A percentile compares a stretch with the other conserved stretches of the same genome.
These are phyloP conservation scores for Pammene fasciana DNA, from an alignment of 2,888 invertebrate species.

Conservation along the genomic window DNA sequence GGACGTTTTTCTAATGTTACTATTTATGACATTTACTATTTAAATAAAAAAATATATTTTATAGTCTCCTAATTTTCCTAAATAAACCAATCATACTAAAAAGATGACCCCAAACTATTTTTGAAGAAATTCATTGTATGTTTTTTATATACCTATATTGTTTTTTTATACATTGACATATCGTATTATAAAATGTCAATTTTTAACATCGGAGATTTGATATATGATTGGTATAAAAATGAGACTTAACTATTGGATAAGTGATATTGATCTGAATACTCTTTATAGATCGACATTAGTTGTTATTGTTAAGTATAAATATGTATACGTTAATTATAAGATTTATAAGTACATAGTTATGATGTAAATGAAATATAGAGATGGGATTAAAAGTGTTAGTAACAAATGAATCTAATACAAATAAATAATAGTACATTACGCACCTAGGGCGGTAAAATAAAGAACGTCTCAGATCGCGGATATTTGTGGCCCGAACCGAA, in stretches of 20 bases:
- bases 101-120: background rate
- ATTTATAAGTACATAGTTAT: conserved; percentile 13
- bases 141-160: too few relatives aligned
- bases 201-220: background rate
- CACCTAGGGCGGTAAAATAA: too few relatives aligned
- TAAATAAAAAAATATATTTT: background rate
- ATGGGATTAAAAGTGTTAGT: background rate
- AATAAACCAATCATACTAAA: background rate
- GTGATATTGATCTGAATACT: conserved; percentile 41
- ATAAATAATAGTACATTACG: too few relatives aligned
- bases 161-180: too few relatives aligned
- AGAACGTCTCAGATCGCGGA: too few relatives aligned
- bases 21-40: conserved; percentile 9
- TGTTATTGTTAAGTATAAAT: conserved; percentile 29
- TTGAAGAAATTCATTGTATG: too few relatives aligned
- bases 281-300: conserved; percentile 23
- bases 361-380: conserved; percentile 18
- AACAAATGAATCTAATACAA: background rate
- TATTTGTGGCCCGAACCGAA: too few relatives aligned
- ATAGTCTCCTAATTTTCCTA: conserved; percentile 1
- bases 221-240: background rate
- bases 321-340: conserved; percentile 18
- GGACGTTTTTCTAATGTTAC: conserved; percentile 1
- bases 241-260: conserved; percentile 41
- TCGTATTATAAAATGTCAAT: too few relatives aligned